These are phyloP conservation scores for Eilema griseolum DNA, from an alignment of 2,888 invertebrate species.

Conservation along the genomic window DNA sequence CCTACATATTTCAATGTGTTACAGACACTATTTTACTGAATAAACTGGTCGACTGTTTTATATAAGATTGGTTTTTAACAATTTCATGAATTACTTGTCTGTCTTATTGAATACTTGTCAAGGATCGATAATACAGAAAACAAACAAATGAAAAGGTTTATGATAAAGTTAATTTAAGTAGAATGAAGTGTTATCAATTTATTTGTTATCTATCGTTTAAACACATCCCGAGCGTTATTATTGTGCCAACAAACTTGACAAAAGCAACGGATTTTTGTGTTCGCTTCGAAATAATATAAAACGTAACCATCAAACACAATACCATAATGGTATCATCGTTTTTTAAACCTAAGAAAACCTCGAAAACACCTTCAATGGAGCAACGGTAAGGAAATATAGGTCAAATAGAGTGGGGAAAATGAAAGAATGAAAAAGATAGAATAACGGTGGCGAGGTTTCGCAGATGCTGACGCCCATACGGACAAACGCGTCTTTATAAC, in stretches of 20 bases:
- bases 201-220: constrained; percentile 45
- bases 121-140: not conserved
- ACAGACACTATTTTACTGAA: not conserved
- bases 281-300: constrained; percentile 21
- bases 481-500: too few relatives aligned
- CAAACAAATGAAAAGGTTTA: not conserved
- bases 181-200: not conserved
- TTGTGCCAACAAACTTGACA: constrained; percentile 45
- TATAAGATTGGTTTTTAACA: not conserved
- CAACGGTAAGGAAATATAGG: not conserved
- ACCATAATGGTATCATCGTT: not conserved
- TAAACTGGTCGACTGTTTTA: not conserved
- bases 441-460: not conserved
- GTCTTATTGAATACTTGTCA: not conserved
- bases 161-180: not conserved
- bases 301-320: not conserved
- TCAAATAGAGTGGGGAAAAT: not conserved
- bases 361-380: not conserved
- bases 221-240: constrained; percentile 46
- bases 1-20: not conserved
- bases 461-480: too few relatives aligned
- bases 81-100: not conserved
- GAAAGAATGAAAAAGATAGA: not conserved
- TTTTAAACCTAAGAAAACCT: too few relatives aligned
- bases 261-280: constrained; percentile 47